Percentiles rank a stretch among this genome's conserved stretches.
Evolutionary conservation across 2,797 vertebrate species (phyloP).

Genomic region (Eidolon dupreanum): DNA sequence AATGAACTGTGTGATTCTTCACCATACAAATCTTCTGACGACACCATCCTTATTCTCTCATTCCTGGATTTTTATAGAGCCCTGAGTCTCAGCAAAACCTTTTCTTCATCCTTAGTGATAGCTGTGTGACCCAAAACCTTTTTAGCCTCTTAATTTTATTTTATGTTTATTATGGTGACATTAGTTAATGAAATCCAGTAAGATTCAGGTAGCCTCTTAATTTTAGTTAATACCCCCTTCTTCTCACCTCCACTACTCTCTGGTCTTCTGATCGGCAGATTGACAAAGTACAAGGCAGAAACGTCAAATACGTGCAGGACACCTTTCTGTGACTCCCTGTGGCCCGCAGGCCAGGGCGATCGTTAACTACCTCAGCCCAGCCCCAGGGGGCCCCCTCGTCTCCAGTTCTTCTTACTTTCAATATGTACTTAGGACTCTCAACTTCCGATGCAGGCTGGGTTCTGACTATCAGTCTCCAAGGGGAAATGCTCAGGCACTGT

Average conservation of each 20-base stretch:
- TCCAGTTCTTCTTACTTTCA: neutral
- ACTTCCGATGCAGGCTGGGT: neutral
- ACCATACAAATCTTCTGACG: neutral
- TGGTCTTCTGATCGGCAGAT: neutral
- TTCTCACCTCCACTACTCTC: neutral
- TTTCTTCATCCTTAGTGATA: neutral
- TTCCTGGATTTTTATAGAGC: neutral
- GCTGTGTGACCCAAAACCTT: neutral
- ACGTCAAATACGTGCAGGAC: neutral
- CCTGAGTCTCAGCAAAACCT: neutral
- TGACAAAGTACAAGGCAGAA: neutral
- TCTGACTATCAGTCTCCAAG: neutral
- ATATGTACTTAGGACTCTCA: neutral
- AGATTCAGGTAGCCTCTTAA: neutral
- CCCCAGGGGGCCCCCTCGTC: too few relatives aligned
- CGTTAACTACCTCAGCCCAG: neutral
- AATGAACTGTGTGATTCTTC: neutral
- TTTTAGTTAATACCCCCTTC: neutral
- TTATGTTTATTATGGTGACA: too few relatives aligned
- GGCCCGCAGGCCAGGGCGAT: rapidly evolving
- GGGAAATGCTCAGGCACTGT: neutral
- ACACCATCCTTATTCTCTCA: neutral
- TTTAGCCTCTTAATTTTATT: neutral
- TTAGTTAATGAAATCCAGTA: too few relatives aligned
- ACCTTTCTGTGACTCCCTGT: neutral